Base-by-base conservation (phyloP, 2,113 vertebrate species). In the Argyrosomus japonicus region DNA sequence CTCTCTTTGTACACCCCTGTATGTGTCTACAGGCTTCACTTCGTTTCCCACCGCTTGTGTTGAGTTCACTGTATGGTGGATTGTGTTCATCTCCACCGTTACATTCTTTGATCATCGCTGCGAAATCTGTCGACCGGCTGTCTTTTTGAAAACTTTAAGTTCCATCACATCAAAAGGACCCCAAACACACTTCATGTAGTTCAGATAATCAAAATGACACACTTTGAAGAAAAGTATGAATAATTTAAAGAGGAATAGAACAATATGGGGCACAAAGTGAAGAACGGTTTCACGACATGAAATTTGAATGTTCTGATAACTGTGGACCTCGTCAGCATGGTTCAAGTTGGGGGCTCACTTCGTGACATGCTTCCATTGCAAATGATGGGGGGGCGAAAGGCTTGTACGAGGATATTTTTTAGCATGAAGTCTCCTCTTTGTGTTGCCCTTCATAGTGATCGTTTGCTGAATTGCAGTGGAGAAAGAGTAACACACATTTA, bases 131-230 rank as follows among this genome's bases (percentile, higher is more conserved):
- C 40, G 5, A 47, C 23, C 0, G 10, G 32, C 45, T 63, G 21
- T 57, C 64, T 64, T 72, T 72, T 67, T 77, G 43, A 27, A 77
- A 65, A 73, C 21, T 21, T 25, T 7, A 63, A 71, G 47, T 71
- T 56, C 72, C 75, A 10, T 64, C 60, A 81, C 88, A 68, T 87
- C 88, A 87, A 81, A 85, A 48, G 61, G 50, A 69, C 4, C 21
- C 1, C 17, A 72, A 67, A 29, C 27, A 29, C 18, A 1, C 54
- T 23, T 61, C 27, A 18, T 68, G 74, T 63, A 40, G n/a, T 36
- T 81, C 77, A 13, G 15, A 75, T 79, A 81, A 86, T 86, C 57
- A 81, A n/a, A 83, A 1, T 62, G 78, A 84, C 76, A 60, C 70
- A n/a, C 68, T 73, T 68, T 77, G 85, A 89, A 70, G 70, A 64